Percentiles rank a stretch among this genome's conserved stretches.
phyloP scores from a whole-genome alignment of 2,113 vertebrate genomes.

The Pseudopipra pipra region DNA sequence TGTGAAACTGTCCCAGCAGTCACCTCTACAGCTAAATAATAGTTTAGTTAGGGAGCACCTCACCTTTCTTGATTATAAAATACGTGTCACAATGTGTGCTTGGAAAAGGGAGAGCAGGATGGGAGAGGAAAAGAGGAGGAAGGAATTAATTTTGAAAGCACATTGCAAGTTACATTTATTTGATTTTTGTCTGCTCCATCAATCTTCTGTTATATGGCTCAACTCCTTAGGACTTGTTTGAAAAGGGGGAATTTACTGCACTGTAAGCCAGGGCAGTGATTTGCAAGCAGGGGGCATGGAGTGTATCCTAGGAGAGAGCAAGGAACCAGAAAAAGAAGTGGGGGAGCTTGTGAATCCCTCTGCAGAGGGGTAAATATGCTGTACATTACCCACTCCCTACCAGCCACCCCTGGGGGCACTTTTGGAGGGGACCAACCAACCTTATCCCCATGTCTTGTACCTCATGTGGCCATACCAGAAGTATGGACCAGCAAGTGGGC shows the following conservation, averaged over 20 bases:
- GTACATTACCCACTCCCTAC: neutral
- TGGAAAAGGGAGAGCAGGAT: neutral
- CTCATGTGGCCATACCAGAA: accelerated
- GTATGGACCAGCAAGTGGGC: neutral
- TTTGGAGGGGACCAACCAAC: neutral
- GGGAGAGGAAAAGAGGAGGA: neutral
- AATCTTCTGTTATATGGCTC: neutral
- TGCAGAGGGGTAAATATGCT: neutral
- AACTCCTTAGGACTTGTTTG: neutral
- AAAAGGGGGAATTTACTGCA: constrained; percentile 28
- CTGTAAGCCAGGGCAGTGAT: neutral
- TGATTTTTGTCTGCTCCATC: neutral
- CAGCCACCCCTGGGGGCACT: neutral
- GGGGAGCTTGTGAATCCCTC: neutral
- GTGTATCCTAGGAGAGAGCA: constrained; percentile 32
- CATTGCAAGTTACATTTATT: neutral
- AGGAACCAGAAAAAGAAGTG: neutral
- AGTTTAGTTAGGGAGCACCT: neutral
- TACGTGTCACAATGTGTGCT: neutral
- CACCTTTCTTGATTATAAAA: neutral
- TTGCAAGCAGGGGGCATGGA: neutral
- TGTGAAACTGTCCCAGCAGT: neutral
- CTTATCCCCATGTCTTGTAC: neutral
- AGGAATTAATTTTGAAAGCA: neutral
- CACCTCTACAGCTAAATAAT: neutral